Percentiles rank a stretch among this genome's conserved stretches.
Evolutionary conservation across 2,888 invertebrate species (phyloP).

Genomic region (Trachelus tabidus): DNA sequence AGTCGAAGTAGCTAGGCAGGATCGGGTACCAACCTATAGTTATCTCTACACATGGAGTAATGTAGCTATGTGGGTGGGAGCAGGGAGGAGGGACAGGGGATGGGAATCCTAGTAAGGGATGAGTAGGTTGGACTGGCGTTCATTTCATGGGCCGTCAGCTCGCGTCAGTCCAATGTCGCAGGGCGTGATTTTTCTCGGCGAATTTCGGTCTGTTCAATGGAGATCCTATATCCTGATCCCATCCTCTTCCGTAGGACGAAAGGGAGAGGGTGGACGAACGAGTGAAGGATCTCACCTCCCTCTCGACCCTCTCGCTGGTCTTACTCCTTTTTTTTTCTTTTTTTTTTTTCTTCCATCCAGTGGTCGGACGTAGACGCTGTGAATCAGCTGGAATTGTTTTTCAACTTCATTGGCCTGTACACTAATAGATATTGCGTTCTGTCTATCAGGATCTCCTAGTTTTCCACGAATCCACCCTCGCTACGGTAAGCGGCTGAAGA

Average conservation of each 20-base stretch:
- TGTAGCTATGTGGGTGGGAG: not conserved
- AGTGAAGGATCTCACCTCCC: slow-evolving; percentile 8
- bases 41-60: not conserved
- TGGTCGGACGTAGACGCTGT: slow-evolving; percentile 15
- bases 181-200: slow-evolving; percentile 55
- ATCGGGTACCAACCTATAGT: not conserved
- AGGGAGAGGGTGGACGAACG: not conserved
- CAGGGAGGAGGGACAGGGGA: too few relatives aligned
- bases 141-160: slow-evolving; percentile 64
- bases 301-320: slow-evolving; percentile 15
- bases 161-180: slow-evolving; percentile 57
- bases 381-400: slow-evolving; percentile 43
- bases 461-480: not conserved
- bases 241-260: not conserved
- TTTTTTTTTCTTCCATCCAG: slow-evolving; percentile 8
- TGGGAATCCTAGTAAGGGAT: not conserved
- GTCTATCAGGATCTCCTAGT: slow-evolving; percentile 32
- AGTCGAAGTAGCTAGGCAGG: not conserved
- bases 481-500: not conserved
- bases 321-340: slow-evolving; percentile 9
- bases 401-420: slow-evolving; percentile 36
- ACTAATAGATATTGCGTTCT: slow-evolving; percentile 54
- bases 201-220: slow-evolving; percentile 60
- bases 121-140: slow-evolving; percentile 48
- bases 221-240: slow-evolving; percentile 34